Evolutionary conservation across 1,140 invertebrate genomes (phyloP).

Genomic region (Liolophura sinensis): DNA sequence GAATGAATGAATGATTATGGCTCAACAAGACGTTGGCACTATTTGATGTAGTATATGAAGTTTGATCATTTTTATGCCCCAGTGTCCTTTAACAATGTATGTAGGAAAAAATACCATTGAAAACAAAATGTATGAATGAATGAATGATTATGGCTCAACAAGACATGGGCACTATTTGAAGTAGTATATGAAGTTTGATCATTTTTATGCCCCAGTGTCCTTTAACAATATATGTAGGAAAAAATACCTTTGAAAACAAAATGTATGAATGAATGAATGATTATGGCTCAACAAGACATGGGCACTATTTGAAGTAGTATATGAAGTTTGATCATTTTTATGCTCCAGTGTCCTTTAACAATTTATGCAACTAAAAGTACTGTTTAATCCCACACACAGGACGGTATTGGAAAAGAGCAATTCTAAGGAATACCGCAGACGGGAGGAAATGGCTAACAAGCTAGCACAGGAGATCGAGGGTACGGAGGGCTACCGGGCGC

Average conservation of each 20-base stretch:
- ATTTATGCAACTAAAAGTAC: neutral
- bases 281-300: too few species aligned
- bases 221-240: neutral
- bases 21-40: too few species aligned
- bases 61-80: too few species aligned
- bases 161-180: too few species aligned
- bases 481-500: constrained; percentile 76
- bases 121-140: too few species aligned
- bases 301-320: neutral
- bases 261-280: too few species aligned
- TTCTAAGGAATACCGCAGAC: constrained; percentile 81
- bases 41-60: neutral
- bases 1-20: too few species aligned
- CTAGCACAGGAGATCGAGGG: constrained; percentile 89
- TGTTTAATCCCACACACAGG: constrained; percentile 25
- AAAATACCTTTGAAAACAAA: too few species aligned
- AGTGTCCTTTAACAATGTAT: too few species aligned
- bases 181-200: neutral
- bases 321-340: neutral
- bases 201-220: neutral
- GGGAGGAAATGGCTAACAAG: constrained; percentile 81
- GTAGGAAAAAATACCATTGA: too few species aligned
- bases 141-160: too few species aligned
- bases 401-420: constrained; percentile 80
- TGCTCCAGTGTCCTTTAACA: neutral